Evolutionary conservation across 2,888 invertebrate species (phyloP).

Genomic region (Embidobia sp.): DNA sequence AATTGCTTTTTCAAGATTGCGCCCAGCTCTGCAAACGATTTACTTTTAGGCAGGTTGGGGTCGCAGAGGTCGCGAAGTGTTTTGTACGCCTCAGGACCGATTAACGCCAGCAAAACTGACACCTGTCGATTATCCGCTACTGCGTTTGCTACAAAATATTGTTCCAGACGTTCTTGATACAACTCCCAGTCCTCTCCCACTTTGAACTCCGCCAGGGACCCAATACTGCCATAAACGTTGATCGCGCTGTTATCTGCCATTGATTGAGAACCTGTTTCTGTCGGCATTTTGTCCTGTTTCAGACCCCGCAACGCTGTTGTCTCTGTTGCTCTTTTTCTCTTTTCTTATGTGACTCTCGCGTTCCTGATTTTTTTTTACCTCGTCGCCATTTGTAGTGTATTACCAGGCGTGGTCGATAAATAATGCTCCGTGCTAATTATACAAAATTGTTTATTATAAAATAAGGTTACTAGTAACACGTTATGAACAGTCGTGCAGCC

Average conservation of each 20-base stretch:
- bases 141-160: constrained; percentile 60
- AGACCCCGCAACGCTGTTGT: not conserved
- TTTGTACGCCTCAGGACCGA: constrained; percentile 58
- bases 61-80: constrained; percentile 27
- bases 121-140: constrained; percentile 45
- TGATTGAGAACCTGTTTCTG: not conserved
- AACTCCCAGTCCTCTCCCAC: constrained; percentile 51
- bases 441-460: no score
- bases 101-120: constrained; percentile 50
- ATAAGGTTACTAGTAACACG: no score
- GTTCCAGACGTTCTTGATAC: constrained; percentile 50
- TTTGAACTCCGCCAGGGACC: constrained; percentile 44
- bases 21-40: constrained; percentile 15
- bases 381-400: not conserved
- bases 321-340: no score
- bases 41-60: constrained; percentile 7
- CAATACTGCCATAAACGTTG: constrained; percentile 34
- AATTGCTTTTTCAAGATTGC: constrained; percentile 18
- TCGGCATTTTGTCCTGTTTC: not conserved
- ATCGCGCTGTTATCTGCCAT: not conserved
- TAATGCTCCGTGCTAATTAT: no score
- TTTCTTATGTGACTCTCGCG: no score
- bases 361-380: not conserved
- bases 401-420: no score
- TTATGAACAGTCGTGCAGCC: no score